phyloP scores from a whole-genome alignment of 2,797 vertebrate genomes.

The Oreochromis mossambicus region DNA sequence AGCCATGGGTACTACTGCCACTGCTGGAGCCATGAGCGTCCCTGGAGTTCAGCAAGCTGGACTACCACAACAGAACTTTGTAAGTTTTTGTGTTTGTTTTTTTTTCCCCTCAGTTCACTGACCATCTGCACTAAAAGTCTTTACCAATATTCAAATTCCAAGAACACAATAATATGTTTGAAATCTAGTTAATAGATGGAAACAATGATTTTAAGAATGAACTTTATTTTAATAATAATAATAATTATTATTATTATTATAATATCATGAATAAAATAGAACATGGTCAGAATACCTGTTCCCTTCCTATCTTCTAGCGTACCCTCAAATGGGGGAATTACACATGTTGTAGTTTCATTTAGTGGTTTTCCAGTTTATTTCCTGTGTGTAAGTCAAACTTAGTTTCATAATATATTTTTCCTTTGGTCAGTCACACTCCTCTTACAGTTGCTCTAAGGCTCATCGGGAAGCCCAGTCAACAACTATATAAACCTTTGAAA shows the following conservation, averaged over 20 bases:
- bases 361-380: background rate
- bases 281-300: background rate
- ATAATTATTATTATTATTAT: background rate
- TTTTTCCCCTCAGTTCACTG: background rate
- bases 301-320: background rate
- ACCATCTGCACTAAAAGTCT: background rate
- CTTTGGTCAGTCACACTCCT: background rate
- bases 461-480: background rate
- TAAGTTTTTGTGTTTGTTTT: slow-evolving; percentile 67
- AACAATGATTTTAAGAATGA: background rate
- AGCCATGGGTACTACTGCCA: slow-evolving; percentile 70
- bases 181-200: background rate
- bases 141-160: background rate
- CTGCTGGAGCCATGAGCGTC: slow-evolving; percentile 68
- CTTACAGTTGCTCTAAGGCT: background rate
- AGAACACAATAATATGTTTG: background rate
- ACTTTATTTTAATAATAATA: background rate
- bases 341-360: background rate
- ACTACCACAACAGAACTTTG: slow-evolving; percentile 75
- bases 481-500: background rate
- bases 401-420: background rate
- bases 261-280: background rate
- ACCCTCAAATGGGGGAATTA: background rate
- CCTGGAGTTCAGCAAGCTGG: slow-evolving; percentile 52
- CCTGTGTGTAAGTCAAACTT: background rate